These are phyloP conservation scores for Ginglymostoma cirratum DNA, from an alignment of 2,113 vertebrate species.

Conservation along the genomic window DNA sequence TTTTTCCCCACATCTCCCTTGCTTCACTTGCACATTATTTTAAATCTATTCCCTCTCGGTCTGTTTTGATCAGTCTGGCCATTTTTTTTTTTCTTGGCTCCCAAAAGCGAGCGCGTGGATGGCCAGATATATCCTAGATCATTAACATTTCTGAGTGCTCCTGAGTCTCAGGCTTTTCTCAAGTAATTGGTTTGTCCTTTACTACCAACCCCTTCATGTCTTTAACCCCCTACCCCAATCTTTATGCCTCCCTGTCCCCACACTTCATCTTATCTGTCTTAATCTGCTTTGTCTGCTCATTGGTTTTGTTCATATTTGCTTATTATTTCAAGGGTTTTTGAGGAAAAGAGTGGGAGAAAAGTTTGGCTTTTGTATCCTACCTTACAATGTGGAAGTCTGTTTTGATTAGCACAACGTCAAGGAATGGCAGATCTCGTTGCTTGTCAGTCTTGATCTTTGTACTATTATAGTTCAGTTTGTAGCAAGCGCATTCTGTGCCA, in stretches of 20 bases:
- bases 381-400: not conserved
- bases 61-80: not conserved
- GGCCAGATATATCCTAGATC: not conserved
- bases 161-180: too few species aligned
- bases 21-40: too few species aligned
- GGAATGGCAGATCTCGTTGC: not conserved
- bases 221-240: too few species aligned
- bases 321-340: not conserved
- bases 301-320: not conserved
- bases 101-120: not conserved
- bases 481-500: not conserved
- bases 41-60: too few species aligned
- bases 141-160: too few species aligned
- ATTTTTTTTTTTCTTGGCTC: not conserved
- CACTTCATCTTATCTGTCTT: not conserved
- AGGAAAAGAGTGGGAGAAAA: not conserved
- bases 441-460: not conserved
- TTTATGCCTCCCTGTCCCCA: not conserved
- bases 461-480: not conserved
- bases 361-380: too few species aligned
- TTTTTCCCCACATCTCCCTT: too few species aligned
- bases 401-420: not conserved
- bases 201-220: too few species aligned
- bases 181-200: not conserved
- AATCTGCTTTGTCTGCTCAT: not conserved